phyloP scores from a whole-genome alignment of 1,140 invertebrate genomes.

The Bombyx mandarina region DNA sequence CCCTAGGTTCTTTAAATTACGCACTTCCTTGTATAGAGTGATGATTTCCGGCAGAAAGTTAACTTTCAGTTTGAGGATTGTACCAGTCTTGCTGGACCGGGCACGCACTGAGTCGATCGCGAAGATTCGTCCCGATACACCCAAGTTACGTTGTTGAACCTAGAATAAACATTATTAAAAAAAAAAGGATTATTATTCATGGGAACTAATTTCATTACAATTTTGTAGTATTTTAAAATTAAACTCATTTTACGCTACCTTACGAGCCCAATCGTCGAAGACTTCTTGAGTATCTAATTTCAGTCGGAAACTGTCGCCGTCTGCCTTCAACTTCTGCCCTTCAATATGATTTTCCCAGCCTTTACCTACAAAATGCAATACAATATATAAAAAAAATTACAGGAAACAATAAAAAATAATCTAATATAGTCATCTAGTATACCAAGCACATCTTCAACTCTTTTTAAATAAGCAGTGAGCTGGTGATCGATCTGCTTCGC shows the following conservation, averaged over 20 bases:
- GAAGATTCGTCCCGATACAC: slow-evolving; percentile 95
- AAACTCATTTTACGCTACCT: slow-evolving; percentile 49
- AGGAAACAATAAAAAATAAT: slow-evolving; percentile 4
- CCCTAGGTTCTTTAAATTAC: slow-evolving; percentile 96
- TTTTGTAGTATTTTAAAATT: neutral
- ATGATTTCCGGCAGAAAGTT: slow-evolving; percentile 99
- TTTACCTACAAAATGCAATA: slow-evolving; percentile 76
- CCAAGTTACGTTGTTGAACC: slow-evolving; percentile 94
- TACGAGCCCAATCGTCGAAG: slow-evolving; percentile 97
- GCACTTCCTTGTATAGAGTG: slow-evolving; percentile 97
- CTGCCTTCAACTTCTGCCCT: slow-evolving; percentile 97
- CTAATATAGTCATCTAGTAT: slow-evolving; percentile 10
- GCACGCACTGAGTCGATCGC: slow-evolving; percentile 91
- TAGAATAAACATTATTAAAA: slow-evolving; percentile 15
- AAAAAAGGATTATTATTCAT: too few species aligned
- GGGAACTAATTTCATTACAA: too few species aligned
- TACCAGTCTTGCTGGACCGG: slow-evolving; percentile 87
- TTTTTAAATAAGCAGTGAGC: slow-evolving; percentile 94
- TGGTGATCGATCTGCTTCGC: slow-evolving; percentile 98
- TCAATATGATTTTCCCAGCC: slow-evolving; percentile 99
- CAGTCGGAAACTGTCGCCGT: slow-evolving; percentile 96
- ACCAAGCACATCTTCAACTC: slow-evolving; percentile 98
- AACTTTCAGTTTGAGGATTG: slow-evolving; percentile 92
- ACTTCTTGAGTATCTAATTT: slow-evolving; percentile 97
- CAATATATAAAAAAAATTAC: neutral